phyloP scores from a whole-genome alignment of 2,113 vertebrate genomes.

The Mus pahari region DNA sequence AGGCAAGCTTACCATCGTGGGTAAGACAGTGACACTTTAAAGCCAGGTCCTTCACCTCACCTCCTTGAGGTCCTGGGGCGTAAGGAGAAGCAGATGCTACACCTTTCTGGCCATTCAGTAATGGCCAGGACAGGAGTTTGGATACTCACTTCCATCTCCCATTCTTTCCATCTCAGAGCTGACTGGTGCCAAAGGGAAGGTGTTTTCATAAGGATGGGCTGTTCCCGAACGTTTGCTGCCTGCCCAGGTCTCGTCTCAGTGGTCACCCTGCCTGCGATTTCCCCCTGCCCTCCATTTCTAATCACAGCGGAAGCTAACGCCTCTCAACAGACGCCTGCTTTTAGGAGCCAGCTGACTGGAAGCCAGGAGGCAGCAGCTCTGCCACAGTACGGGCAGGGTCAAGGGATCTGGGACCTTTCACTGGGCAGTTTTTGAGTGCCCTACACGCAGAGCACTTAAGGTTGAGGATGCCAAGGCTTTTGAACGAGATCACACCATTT shows the following conservation, averaged over 20 bases:
- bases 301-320: neutral
- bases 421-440: neutral
- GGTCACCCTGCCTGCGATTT: neutral
- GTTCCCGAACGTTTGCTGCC: conserved; percentile 64
- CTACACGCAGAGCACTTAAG: neutral
- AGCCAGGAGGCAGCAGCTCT: too few relatives aligned
- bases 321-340: neutral
- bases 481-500: neutral
- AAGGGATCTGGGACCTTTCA: neutral
- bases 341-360: neutral
- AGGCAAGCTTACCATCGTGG: neutral
- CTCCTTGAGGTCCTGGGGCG: neutral
- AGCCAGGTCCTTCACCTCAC: neutral
- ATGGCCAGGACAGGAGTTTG: neutral
- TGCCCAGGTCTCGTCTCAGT: conserved; percentile 7
- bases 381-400: neutral
- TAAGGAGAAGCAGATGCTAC: neutral
- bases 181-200: conserved; percentile 23
- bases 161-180: neutral
- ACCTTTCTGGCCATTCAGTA: neutral
- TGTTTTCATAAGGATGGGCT: conserved; percentile 73
- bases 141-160: conserved; percentile 31
- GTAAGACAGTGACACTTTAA: fast-evolving
- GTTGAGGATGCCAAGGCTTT: neutral
- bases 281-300: neutral